Base-by-base conservation (phyloP, 35 echinoderm and acorn worm species). In the Holothuria glaberrima region DNA sequence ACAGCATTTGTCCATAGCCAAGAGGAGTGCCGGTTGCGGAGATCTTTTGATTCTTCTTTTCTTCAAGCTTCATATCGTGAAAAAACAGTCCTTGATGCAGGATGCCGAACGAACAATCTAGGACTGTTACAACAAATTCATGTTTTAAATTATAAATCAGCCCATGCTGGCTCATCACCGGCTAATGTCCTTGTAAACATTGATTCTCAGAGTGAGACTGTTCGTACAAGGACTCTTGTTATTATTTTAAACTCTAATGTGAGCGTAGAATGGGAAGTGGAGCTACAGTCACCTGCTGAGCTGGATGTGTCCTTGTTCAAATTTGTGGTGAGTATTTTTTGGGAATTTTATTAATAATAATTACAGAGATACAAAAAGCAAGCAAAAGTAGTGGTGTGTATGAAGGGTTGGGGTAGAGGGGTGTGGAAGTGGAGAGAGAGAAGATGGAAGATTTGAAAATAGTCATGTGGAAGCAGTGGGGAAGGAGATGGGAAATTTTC, bases 211-310 rank as follows among this genome's bases (percentile, higher is more conserved):
- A 48, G 46, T 36, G 80, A 27, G 21, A 61, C 25, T 36, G 29
- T 54, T n/a, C 52, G 22, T 32, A 84, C 80, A 16, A 59, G 26
- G 30, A 60, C 54, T 14, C 80, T 84, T 29, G 80, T 84, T 10
- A 21, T 84, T 54, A 54, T 84, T 35, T 54, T 84, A 56, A 61
- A 61, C 80, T 84, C 80, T 36, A 63, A 84, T 25, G 32, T 84
- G 3, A 63, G 57, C 9, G 80, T 84, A 5, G 9, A 12, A 4
- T 84, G 80, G 80, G 80, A 84, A 27, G n/a, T 61, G 54, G 26
- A 84, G 56, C 57, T 84, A 0, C 9, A 36, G 80, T 84, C 80
- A 5, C 57, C 26, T 9, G 80, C 27, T 9, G 30, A 84, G 27
- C 22, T 84, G 31, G 80, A 61, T 30, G 80, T 84, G 21, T 35